phyloP scores from a whole-genome alignment of 2,888 invertebrate species.

The Leptinotarsa peninsularis region DNA sequence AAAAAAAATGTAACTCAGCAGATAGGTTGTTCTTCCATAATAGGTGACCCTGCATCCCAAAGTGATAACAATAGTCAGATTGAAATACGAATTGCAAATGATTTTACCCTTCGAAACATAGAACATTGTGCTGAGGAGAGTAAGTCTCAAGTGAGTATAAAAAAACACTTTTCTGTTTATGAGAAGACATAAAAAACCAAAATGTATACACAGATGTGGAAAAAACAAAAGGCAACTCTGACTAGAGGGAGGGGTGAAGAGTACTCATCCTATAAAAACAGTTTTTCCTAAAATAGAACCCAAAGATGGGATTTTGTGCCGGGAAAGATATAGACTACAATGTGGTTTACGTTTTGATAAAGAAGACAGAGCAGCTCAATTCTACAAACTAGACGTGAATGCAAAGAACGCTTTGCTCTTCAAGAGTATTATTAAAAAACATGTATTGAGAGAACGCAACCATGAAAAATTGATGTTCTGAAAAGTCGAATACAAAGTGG shows the following conservation, averaged over 20 bases:
- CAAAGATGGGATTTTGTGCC: background rate
- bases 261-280: background rate
- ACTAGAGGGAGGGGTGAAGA: background rate
- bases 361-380: constrained; percentile 10
- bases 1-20: background rate
- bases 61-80: background rate
- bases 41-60: too few species aligned
- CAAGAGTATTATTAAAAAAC: background rate
- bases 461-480: background rate
- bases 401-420: background rate
- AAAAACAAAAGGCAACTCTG: background rate
- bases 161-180: background rate
- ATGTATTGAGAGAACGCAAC: background rate
- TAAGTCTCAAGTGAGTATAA: background rate
- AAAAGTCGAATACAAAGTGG: background rate
- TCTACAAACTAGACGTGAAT: background rate
- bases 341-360: background rate
- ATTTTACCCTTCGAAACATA: background rate
- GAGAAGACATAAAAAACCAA: too few species aligned
- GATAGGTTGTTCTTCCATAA: background rate
- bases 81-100: background rate
- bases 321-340: background rate
- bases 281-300: background rate
- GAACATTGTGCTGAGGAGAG: background rate
- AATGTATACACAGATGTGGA: background rate